Conservation (phyloP, 2,888 invertebrate genomes). For the Amphipoea oculea region DNA sequence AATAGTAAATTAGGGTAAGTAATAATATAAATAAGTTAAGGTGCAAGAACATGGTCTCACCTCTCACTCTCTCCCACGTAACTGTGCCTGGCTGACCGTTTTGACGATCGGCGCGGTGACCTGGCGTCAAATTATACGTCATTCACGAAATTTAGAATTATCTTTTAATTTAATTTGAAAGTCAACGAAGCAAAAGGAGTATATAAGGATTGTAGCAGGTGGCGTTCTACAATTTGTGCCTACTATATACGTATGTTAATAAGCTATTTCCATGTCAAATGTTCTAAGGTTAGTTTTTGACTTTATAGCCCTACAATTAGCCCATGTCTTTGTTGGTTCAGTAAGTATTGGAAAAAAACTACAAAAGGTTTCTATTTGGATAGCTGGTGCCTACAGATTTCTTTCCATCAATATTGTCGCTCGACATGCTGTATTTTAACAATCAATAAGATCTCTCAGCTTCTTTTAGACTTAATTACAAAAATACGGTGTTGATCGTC, state of each 20-base stretch:
- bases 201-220: neutral
- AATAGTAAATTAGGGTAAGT: neutral
- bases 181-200: neutral
- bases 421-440: neutral
- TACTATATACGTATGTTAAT: too few relatives aligned
- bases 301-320: neutral
- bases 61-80: slow-evolving; percentile 58
- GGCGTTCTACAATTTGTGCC: neutral
- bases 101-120: slow-evolving; percentile 74
- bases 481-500: neutral
- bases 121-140: slow-evolving; percentile 58
- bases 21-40: neutral
- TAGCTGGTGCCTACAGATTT: neutral
- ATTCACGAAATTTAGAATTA: slow-evolving; percentile 19
- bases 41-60: slow-evolving; percentile 48
- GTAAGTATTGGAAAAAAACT: neutral
- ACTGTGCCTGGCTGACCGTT: slow-evolving; percentile 63
- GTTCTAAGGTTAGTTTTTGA: neutral
- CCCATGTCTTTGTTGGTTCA: neutral
- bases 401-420: neutral
- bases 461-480: neutral
- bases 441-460: neutral
- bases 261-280: neutral
- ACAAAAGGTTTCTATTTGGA: neutral
- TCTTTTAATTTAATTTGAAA: neutral